Conservation (phyloP, 2,797 vertebrate genomes). For the Gila robusta region DNA sequence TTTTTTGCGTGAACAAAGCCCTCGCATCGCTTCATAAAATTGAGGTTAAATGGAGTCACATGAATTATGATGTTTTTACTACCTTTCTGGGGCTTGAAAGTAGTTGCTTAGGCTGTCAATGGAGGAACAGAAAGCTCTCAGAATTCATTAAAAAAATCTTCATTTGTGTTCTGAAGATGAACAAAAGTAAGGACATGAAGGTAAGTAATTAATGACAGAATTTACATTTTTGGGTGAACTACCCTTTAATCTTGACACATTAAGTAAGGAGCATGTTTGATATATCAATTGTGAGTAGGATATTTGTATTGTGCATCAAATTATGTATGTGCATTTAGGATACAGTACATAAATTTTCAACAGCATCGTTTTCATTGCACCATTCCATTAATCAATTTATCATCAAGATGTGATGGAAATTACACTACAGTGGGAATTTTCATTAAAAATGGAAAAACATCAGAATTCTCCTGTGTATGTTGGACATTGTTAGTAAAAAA, state of each 20-base stretch:
- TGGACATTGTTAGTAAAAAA: neutral
- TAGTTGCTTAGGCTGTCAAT: too few relatives aligned
- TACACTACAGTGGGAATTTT: neutral
- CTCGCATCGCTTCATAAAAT: too few relatives aligned
- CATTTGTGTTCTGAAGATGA: too few relatives aligned
- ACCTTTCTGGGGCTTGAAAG: too few relatives aligned
- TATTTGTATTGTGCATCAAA: neutral
- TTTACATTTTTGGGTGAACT: rapidly evolving
- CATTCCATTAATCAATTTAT: neutral
- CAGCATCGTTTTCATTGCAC: neutral
- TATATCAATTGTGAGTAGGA: neutral
- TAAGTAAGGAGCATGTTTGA: neutral
- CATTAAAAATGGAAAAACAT: neutral
- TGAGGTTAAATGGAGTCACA: too few relatives aligned
- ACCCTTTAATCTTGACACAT: neutral
- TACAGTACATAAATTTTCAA: neutral
- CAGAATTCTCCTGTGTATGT: neutral
- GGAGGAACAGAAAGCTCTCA: too few relatives aligned
- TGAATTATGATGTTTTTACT: too few relatives aligned
- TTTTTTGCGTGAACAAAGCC: too few relatives aligned
- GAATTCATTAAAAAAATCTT: too few relatives aligned
- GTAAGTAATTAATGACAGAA: neutral
- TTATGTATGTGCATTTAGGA: neutral
- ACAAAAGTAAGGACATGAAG: too few relatives aligned
- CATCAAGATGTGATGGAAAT: neutral